These are phyloP conservation scores for Halotydeus destructor DNA, from an alignment of 1,140 invertebrate species.

Conservation along the genomic window DNA sequence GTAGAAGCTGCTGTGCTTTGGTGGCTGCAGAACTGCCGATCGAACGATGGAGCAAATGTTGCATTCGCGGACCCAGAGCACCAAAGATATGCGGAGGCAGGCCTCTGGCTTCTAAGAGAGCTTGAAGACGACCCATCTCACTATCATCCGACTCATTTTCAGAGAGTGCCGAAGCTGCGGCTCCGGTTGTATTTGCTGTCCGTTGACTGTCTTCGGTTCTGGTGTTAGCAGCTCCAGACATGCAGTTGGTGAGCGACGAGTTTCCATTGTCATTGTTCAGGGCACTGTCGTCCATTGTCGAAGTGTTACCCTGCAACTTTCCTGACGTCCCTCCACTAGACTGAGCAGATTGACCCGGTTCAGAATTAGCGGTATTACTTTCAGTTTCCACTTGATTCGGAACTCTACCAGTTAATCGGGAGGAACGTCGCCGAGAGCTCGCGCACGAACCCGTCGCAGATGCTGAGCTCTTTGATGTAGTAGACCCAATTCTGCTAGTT, in stretches of 20 bases:
- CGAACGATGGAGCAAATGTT: constrained; percentile 79
- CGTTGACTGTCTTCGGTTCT: neutral
- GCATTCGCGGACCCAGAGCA: constrained; percentile 83
- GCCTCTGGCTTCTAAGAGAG: constrained; percentile 70
- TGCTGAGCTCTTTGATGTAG: too few species aligned
- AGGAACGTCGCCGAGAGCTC: constrained; percentile 7
- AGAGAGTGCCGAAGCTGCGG: neutral
- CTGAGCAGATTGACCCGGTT: neutral
- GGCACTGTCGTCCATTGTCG: neutral
- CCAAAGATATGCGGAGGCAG: constrained; percentile 86
- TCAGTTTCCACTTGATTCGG: neutral
- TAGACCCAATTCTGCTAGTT: too few species aligned
- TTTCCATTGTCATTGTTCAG: neutral
- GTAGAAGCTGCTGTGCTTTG: constrained; percentile 79
- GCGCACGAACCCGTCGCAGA: constrained; percentile 1
- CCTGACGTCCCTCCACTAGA: neutral
- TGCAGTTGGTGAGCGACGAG: neutral
- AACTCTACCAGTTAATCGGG: constrained; percentile 4
- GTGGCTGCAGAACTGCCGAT: constrained; percentile 49
- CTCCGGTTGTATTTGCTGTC: neutral
- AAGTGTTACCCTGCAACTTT: neutral
- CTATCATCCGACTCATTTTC: constrained; percentile 27
- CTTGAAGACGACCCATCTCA: constrained; percentile 28
- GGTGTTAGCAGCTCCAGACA: neutral
- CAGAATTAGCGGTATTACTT: neutral